These are phyloP conservation scores for Diachrysia chrysitis DNA, from an alignment of 2,888 invertebrate species.

Conservation along the genomic window DNA sequence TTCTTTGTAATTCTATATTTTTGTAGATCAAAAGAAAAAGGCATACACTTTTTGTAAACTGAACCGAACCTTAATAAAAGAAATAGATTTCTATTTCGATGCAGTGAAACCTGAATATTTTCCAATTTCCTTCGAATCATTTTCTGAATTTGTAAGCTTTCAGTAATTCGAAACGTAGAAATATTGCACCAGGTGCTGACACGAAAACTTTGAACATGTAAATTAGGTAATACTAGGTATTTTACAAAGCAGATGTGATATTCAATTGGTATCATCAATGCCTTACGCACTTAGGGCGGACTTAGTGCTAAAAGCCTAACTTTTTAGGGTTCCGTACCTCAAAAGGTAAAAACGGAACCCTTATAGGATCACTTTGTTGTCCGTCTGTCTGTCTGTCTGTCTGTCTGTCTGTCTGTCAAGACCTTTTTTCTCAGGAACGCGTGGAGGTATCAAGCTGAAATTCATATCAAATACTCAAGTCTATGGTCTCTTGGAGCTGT, in stretches of 20 bases:
- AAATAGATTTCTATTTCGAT: constrained; percentile 43
- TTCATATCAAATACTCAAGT: too few relatives aligned
- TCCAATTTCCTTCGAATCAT: constrained; percentile 37
- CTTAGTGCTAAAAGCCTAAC: too few relatives aligned
- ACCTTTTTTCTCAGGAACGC: too few relatives aligned
- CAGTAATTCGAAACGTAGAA: constrained; percentile 59
- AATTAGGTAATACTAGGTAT: not conserved
- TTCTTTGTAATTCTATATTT: constrained; percentile 5
- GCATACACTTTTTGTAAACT: constrained; percentile 43
- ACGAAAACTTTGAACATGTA: constrained; percentile 9
- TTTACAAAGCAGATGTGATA: not conserved
- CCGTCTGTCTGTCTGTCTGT: too few relatives aligned
- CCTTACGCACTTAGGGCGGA: not conserved
- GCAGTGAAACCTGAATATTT: constrained; percentile 54
- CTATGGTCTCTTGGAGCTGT: too few relatives aligned
- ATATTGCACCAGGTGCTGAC: constrained; percentile 42
- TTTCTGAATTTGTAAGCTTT: constrained; percentile 55
- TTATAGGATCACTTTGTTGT: too few relatives aligned
- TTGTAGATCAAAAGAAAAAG: not conserved
- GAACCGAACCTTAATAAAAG: constrained; percentile 56
- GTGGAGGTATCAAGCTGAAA: too few relatives aligned
- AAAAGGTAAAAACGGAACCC: too few relatives aligned
- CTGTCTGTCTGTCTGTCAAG: too few relatives aligned
- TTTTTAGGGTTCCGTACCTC: too few relatives aligned
- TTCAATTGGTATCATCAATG: too few relatives aligned